A percentile compares a stretch with the other conserved stretches of the same genome.
phyloP scores from a whole-genome alignment of 2,888 invertebrate genomes.

The Hypolimnas misippus region DNA sequence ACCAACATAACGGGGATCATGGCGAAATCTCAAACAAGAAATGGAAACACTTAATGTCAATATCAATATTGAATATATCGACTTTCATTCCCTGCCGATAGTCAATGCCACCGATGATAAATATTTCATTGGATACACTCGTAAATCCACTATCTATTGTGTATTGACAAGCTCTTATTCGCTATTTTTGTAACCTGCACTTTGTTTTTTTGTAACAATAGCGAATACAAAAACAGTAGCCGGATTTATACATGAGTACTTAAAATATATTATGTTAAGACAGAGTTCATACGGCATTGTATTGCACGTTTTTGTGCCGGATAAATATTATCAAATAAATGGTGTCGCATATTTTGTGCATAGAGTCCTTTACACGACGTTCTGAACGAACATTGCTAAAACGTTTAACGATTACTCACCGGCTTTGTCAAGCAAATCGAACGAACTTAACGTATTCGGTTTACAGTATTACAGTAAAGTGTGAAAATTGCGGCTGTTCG shows the following conservation, averaged over 20 bases:
- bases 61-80: slow-evolving; percentile 7
- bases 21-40: not conserved
- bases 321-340: no score
- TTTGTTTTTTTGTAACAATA: not conserved
- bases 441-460: no score
- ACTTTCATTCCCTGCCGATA: slow-evolving; percentile 14
- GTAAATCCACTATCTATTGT: slow-evolving; percentile 24
- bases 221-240: not conserved
- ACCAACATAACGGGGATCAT: not conserved
- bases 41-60: not conserved
- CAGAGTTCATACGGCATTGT: no score
- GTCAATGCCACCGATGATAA: slow-evolving; percentile 22
- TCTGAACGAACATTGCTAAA: no score
- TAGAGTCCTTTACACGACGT: no score
- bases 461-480: no score
- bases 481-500: no score
- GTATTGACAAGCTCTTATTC: slow-evolving; percentile 9
- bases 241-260: not conserved
- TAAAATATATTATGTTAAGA: not conserved
- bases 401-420: no score
- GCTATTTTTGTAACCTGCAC: not conserved
- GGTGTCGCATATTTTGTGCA: no score
- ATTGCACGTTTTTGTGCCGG: no score
- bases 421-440: no score
- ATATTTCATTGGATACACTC: slow-evolving; percentile 19